Base-by-base conservation (phyloP, 2,888 invertebrate genomes). In the Dorcus parallelipipedus region DNA sequence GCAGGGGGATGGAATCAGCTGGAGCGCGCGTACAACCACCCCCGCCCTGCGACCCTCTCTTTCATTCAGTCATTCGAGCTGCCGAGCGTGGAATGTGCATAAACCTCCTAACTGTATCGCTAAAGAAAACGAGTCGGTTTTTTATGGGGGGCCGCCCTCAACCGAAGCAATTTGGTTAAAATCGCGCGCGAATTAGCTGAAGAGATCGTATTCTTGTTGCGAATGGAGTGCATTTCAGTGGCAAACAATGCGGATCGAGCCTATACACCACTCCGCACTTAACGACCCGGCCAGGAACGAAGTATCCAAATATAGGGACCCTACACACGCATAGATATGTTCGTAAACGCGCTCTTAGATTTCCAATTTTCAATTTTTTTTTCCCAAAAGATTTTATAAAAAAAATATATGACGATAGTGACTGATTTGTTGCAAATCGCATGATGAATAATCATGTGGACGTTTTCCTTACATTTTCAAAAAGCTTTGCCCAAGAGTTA, bases 261-360 rank as follows among this genome's bases (percentile, higher is more conserved):
- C 67, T 70, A 20, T 20, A 74, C 74, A 74, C 62, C 72, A 67
- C 69, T 73, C 70, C 69, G 73, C 74, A 74, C 74, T 74, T 73
- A 73, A 70, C 67, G 67, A 68, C 60, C 65, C 63, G 63, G 57
- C 63, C 59, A 57, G 66, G 64, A 65, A 67, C 66, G 65, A 64
- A 63, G 68, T 61, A 62, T 45, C 45, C 20, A 2, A 14, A 45
- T 45, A 45, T 33, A 33, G 26, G 26, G 26, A 5, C 26, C 26
- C 26, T 33, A 33, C 26, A 33, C 26, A 33, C 26, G 26, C 26
- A 33, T 33, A 33, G 26, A 33, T 33, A 33, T 5, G 26, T 4
- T 33, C 26, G 5, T 33, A 6, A 7, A 33, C 26, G 5, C 6
- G 26, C 26, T 33, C 26, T 33, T 33, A 33, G 6, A 33, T 4